Conservation (phyloP, 2,888 invertebrate genomes). For the Platypus cylindrus region DNA sequence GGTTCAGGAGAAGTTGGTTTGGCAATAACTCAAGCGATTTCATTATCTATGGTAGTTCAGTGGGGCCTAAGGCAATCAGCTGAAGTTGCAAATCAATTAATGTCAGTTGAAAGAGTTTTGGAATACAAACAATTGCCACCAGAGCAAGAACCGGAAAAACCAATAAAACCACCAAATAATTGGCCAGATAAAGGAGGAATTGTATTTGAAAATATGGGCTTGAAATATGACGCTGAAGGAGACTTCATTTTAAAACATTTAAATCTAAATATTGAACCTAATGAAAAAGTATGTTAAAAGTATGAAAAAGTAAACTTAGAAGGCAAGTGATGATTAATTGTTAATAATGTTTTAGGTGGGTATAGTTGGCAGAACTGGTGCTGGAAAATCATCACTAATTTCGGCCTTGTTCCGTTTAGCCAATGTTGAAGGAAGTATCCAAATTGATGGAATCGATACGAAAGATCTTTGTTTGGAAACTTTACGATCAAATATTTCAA, state of each 20-base stretch:
- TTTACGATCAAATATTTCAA: slow-evolving; percentile 41
- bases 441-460: slow-evolving; percentile 57
- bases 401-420: slow-evolving; percentile 66
- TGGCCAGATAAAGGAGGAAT: slow-evolving; percentile 62
- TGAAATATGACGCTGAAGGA: slow-evolving; percentile 52
- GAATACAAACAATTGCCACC: slow-evolving; percentile 63
- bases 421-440: slow-evolving; percentile 54
- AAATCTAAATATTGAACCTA: slow-evolving; percentile 52
- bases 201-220: slow-evolving; percentile 46
- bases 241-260: slow-evolving; percentile 59
- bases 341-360: slow-evolving; percentile 55
- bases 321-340: too few relatives aligned
- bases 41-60: slow-evolving; percentile 47
- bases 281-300: slow-evolving; percentile 48
- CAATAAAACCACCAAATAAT: slow-evolving; percentile 31
- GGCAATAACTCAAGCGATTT: slow-evolving; percentile 52
- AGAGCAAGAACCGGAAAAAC: slow-evolving; percentile 41
- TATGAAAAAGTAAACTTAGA: too few relatives aligned
- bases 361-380: slow-evolving; percentile 73
- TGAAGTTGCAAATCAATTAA: slow-evolving; percentile 64
- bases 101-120: slow-evolving; percentile 71
- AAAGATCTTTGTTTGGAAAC: slow-evolving; percentile 43
- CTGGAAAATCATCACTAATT: slow-evolving; percentile 69
- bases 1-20: slow-evolving; percentile 48
- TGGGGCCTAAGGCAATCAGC: slow-evolving; percentile 80